Conservation (phyloP, 2,888 invertebrate genomes). For the Metellina segmentata region DNA sequence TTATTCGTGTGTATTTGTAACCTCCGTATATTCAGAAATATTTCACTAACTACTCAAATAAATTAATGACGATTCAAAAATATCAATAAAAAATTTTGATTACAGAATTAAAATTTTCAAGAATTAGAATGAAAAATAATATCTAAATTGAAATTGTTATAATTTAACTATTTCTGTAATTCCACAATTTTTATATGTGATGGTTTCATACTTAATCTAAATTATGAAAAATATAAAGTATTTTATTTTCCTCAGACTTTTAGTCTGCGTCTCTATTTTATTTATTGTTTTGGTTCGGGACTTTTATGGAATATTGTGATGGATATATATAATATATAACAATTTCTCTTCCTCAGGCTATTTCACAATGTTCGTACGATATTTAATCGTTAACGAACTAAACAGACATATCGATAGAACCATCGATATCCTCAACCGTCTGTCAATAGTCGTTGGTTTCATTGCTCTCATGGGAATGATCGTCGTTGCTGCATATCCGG, state of each 20-base stretch:
- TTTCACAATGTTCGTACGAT: slow-evolving; percentile 54
- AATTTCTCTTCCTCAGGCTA: slow-evolving; percentile 38
- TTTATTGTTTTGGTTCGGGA: too few relatives aligned
- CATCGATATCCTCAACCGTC: slow-evolving; percentile 56
- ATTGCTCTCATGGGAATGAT: slow-evolving; percentile 71
- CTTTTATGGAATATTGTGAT: neutral
- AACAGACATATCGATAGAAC: slow-evolving; percentile 54
- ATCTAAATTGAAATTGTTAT: too few relatives aligned
- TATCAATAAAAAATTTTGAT: too few relatives aligned
- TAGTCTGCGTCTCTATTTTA: too few relatives aligned
- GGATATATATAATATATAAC: neutral
- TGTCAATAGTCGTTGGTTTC: slow-evolving; percentile 55
- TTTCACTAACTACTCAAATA: too few relatives aligned
- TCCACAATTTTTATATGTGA: too few relatives aligned
- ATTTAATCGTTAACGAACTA: slow-evolving; percentile 58
- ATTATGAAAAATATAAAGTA: neutral
- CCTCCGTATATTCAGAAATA: too few relatives aligned
- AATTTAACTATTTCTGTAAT: too few relatives aligned
- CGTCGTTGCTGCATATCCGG: slow-evolving; percentile 73
- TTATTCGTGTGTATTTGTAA: too few relatives aligned
- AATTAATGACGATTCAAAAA: too few relatives aligned
- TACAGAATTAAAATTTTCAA: too few relatives aligned
- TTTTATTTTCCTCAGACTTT: neutral
- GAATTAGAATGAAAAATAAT: too few relatives aligned
- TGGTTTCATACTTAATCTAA: neutral